These are phyloP conservation scores for Ichneumon xanthorius DNA, from an alignment of 2,888 invertebrate species.

Conservation along the genomic window DNA sequence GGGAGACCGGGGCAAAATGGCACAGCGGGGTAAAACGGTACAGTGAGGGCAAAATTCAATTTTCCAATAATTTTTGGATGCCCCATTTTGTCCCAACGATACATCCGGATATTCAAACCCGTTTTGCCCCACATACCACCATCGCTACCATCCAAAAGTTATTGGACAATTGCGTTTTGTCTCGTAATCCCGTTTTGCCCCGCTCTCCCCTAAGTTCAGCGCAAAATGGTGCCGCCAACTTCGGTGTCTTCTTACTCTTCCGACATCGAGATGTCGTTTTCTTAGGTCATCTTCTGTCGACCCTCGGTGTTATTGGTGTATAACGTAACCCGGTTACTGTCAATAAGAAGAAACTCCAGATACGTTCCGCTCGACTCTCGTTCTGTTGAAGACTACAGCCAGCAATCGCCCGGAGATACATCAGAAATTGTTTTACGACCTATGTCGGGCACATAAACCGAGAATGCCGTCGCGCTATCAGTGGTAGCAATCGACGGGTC, in stretches of 20 bases:
- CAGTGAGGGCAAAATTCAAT: too few relatives aligned
- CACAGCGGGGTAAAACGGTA: too few relatives aligned
- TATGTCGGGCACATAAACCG: conserved; percentile 33
- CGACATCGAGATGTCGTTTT: not conserved
- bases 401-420: conserved; percentile 17
- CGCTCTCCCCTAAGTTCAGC: too few relatives aligned
- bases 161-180: too few relatives aligned
- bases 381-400: not conserved
- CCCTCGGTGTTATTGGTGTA: not conserved
- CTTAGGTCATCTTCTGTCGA: not conserved
- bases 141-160: too few relatives aligned
- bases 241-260: not conserved
- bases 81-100: too few relatives aligned
- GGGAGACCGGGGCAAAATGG: too few relatives aligned
- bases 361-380: not conserved
- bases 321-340: conserved; percentile 12
- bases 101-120: too few relatives aligned
- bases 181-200: too few relatives aligned
- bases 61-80: too few relatives aligned
- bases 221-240: too few relatives aligned
- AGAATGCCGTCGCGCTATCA: conserved; percentile 33
- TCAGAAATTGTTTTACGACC: conserved; percentile 45
- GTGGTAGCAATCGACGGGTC: conserved; percentile 26
- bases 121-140: too few relatives aligned
- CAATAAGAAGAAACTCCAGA: not conserved